Evolutionary conservation across 2,113 vertebrate species (phyloP).

Genomic region (Struthidea cinerea): DNA sequence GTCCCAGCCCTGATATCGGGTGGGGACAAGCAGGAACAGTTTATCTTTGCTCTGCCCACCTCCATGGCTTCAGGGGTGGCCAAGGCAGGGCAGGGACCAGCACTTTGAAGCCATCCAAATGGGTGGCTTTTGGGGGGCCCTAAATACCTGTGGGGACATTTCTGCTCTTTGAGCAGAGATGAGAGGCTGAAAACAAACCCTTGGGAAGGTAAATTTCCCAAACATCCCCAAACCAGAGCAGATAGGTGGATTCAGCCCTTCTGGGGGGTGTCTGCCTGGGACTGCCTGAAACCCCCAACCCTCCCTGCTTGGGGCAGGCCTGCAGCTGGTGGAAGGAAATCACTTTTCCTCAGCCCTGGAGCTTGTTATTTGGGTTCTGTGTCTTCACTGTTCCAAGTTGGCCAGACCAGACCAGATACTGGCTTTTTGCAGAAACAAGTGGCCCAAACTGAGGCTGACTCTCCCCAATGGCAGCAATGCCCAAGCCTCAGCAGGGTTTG

Average conservation of each 20-base stretch:
- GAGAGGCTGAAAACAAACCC: not conserved
- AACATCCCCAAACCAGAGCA: accelerated
- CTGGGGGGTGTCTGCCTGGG: not conserved
- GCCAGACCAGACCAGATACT: not conserved
- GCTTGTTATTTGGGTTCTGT: not conserved
- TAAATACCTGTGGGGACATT: not conserved
- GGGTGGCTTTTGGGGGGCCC: not conserved
- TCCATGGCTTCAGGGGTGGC: not conserved
- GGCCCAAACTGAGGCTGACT: not conserved
- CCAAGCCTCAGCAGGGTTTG: not conserved
- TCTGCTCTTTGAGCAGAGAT: not conserved
- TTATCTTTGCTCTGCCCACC: not conserved
- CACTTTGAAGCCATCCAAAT: not conserved
- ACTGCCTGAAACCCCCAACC: not conserved
- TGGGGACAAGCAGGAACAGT: not conserved
- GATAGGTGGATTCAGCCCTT: not conserved
- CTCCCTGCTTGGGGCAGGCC: not conserved
- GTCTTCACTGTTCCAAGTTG: not conserved
- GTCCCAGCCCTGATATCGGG: not conserved
- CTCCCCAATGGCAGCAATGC: accelerated
- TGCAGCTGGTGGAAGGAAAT: not conserved
- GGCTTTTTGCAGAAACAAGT: not conserved
- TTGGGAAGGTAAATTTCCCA: not conserved
- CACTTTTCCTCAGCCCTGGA: not conserved
- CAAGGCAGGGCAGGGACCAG: not conserved